Evolutionary conservation across 2,113 vertebrate species (phyloP).

Genomic region (Callorhinus ursinus): DNA sequence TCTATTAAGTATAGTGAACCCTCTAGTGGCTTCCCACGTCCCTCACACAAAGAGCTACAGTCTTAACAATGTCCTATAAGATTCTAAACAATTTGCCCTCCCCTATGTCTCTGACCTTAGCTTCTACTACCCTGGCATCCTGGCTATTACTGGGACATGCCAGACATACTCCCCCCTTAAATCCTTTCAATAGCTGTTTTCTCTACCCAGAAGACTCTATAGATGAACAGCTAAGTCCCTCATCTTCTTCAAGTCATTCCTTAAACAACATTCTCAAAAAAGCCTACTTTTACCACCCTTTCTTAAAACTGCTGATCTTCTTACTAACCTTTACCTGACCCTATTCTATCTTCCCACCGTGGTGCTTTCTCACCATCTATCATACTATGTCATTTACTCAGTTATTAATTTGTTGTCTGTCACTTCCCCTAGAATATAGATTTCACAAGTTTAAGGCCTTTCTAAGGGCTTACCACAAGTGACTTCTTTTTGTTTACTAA

Average conservation of each 20-base stretch:
- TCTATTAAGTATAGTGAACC: neutral
- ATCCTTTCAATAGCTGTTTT: neutral
- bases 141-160: neutral
- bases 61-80: neutral
- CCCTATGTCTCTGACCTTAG: neutral
- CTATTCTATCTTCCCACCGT: neutral
- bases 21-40: neutral
- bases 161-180: neutral
- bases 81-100: neutral
- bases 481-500: constrained; percentile 8
- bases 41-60: neutral
- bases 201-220: neutral
- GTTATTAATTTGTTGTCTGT: constrained; percentile 24
- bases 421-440: neutral
- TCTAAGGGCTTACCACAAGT: neutral
- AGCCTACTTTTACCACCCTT: neutral
- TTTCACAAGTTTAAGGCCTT: neutral
- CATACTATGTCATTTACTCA: neutral
- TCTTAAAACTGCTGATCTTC: constrained; percentile 7
- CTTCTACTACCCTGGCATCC: neutral
- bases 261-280: constrained; percentile 11
- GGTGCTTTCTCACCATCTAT: neutral
- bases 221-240: neutral
- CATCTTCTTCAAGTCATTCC: neutral
- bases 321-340: neutral